These are phyloP conservation scores for Iguana delicatissima DNA, from an alignment of 2,797 vertebrate species.

Conservation along the genomic window DNA sequence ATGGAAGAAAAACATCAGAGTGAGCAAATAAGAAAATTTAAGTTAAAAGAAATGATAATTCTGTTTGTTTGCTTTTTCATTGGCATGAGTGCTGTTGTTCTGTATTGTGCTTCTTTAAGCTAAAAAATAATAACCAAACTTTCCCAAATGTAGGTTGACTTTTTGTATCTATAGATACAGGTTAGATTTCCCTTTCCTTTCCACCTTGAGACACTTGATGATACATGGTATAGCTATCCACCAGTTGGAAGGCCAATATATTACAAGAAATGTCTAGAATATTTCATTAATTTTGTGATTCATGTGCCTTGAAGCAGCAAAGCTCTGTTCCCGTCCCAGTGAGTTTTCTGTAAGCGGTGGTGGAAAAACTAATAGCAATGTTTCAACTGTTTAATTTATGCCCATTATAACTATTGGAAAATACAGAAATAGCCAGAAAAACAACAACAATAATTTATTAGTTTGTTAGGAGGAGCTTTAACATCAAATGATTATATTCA, in stretches of 20 bases:
- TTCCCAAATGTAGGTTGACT: neutral
- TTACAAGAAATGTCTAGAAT: slow-evolving; percentile 46
- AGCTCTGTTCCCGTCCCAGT: slow-evolving; percentile 32
- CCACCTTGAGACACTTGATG: neutral
- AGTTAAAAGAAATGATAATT: neutral
- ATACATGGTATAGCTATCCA: neutral
- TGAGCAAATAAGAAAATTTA: neutral
- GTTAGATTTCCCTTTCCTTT: neutral
- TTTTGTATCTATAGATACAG: neutral
- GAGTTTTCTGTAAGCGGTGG: neutral
- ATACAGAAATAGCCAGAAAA: neutral
- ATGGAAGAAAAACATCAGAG: neutral
- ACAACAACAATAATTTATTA: no score
- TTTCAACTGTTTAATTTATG: neutral
- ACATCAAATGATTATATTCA: neutral
- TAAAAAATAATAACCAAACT: neutral
- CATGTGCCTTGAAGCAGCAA: slow-evolving; percentile 40
- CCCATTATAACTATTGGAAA: neutral
- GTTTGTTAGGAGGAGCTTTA: neutral
- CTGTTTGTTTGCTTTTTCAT: neutral
- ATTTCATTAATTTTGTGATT: slow-evolving; percentile 60
- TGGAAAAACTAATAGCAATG: neutral
- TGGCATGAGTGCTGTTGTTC: neutral
- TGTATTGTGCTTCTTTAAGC: neutral
- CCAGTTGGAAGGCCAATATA: neutral